phyloP scores from a whole-genome alignment of 2,888 invertebrate genomes.

The Invenusta paracnida region DNA sequence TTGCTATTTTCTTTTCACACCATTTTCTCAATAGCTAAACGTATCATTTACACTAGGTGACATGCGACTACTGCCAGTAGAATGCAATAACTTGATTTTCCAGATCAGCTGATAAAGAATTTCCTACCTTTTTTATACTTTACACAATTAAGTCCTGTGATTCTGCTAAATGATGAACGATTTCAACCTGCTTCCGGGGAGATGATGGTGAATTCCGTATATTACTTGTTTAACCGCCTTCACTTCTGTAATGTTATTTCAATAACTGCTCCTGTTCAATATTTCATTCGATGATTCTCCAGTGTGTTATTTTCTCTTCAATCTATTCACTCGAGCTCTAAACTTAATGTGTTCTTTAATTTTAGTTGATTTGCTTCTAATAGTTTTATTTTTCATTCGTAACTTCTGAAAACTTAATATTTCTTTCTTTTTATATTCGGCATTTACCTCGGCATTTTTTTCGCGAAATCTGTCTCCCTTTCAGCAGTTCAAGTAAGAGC shows the following conservation, averaged over 20 bases:
- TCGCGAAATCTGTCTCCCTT: too few relatives aligned
- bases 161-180: constrained; percentile 12
- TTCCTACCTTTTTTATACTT: constrained; percentile 1
- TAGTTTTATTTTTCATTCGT: too few relatives aligned
- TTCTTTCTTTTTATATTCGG: too few relatives aligned
- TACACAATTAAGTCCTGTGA: not conserved
- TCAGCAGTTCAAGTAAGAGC: too few relatives aligned
- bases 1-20: not conserved
- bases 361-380: too few relatives aligned
- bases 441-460: too few relatives aligned
- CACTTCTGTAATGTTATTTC: not conserved
- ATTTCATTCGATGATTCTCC: too few relatives aligned
- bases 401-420: too few relatives aligned
- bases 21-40: not conserved
- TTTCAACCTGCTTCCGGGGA: constrained; percentile 15
- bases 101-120: constrained; percentile 5
- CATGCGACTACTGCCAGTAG: not conserved
- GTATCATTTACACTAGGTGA: constrained; percentile 10
- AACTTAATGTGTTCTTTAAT: too few relatives aligned
- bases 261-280: not conserved
- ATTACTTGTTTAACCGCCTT: not conserved
- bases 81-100: not conserved
- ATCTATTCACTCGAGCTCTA: too few relatives aligned
- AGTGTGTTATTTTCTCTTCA: too few relatives aligned
- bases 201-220: not conserved